Evolutionary conservation across 2,888 invertebrate species (phyloP).

Genomic region (Silvanus unidentatus): DNA sequence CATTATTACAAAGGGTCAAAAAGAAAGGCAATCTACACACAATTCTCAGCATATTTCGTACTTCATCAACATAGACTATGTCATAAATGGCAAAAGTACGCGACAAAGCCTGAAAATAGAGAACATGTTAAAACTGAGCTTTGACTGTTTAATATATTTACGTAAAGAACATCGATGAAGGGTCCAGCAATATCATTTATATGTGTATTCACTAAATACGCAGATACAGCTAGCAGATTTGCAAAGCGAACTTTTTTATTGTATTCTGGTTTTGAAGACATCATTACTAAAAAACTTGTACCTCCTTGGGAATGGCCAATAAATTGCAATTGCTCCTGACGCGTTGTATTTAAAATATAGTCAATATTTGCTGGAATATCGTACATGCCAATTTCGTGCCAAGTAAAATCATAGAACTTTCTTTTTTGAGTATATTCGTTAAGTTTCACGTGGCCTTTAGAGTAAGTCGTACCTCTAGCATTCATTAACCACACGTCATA

Average conservation of each 20-base stretch:
- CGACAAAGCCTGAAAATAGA: too few species aligned
- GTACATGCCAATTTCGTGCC: conserved; percentile 68
- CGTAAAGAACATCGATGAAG: too few species aligned
- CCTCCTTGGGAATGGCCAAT: conserved; percentile 3
- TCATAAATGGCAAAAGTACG: too few species aligned
- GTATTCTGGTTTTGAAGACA: neutral
- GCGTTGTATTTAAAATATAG: conserved; percentile 1
- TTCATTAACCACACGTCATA: conserved; percentile 7
- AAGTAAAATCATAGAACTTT: conserved; percentile 34
- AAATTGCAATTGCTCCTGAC: neutral
- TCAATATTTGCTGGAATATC: conserved; percentile 1
- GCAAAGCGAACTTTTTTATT: too few species aligned
- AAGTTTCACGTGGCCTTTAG: neutral
- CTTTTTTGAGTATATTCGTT: neutral
- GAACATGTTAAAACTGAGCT: too few species aligned
- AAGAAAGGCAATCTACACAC: too few species aligned
- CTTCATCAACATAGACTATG: too few species aligned
- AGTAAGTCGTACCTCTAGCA: neutral
- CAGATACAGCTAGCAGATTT: too few species aligned
- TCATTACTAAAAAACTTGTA: neutral
- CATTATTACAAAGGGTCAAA: too few species aligned
- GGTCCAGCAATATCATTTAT: too few species aligned
- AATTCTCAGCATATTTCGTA: too few species aligned
- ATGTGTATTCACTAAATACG: conserved; percentile 13
- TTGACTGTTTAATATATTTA: too few species aligned